phyloP scores from a whole-genome alignment of 2,888 invertebrate species.

The Tipula vernalis region DNA sequence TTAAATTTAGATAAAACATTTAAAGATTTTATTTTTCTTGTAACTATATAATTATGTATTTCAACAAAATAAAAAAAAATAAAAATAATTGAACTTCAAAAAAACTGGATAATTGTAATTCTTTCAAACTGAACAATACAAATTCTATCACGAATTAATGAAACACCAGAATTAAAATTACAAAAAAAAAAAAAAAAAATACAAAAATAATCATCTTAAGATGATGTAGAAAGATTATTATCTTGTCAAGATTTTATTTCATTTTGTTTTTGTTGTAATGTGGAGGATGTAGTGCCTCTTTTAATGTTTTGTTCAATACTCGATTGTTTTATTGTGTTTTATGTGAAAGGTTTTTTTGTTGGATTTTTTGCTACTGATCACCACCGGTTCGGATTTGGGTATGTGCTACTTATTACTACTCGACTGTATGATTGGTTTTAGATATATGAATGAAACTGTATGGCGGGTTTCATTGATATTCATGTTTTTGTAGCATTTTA shows the following conservation, averaged over 20 bases:
- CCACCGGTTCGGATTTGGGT: neutral
- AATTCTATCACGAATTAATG: neutral
- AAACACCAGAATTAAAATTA: neutral
- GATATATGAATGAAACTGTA: neutral
- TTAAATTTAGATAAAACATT: conserved; percentile 4
- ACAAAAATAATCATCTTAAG: neutral
- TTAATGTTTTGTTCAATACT: neutral
- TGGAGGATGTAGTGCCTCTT: neutral
- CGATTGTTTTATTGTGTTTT: neutral
- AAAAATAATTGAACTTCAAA: neutral
- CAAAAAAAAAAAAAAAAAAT: neutral
- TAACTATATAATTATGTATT: neutral
- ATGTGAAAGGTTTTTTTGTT: neutral
- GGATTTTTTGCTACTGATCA: neutral
- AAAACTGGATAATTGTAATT: neutral
- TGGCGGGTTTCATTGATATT: neutral
- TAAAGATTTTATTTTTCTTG: neutral
- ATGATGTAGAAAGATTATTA: neutral
- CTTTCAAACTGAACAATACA: neutral
- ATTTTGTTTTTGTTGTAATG: neutral
- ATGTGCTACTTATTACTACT: neutral
- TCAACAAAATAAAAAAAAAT: neutral
- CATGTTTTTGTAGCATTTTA: neutral
- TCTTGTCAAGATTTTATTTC: neutral
- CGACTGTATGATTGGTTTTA: neutral